Base-by-base conservation (phyloP, 2,888 invertebrate species). In the Papilio elwesi region DNA sequence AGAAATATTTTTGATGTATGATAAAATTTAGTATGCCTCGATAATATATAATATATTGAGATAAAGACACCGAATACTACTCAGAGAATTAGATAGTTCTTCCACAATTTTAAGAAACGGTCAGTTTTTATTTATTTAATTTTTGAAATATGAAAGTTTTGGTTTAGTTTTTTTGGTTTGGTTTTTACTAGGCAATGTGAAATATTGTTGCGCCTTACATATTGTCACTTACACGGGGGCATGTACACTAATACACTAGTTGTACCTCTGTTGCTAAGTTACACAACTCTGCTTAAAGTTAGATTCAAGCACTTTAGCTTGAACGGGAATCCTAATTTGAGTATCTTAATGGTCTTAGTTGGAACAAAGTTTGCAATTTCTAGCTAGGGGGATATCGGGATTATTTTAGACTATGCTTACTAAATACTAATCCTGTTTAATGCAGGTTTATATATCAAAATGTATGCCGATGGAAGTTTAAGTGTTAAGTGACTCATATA, bases 301-400 rank as follows among this genome's bases (percentile, higher is more conserved):
- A 43, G 59, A 36, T 8, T n/a, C n/a, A 12, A 13, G 59, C 59
- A 59, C 38, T 38, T 59, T 59, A 59, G 59, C n/a, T 43, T 59
- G 59, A 59, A 59, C 59, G 59, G 59, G 38, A 59, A 59, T 43
- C 59, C 59, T 59, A 55, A 53, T 67, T 47, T 47, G 43, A 67
- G 67, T 53, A 67, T 53, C 67, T 67, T 53, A 67, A 67, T 47
- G 52, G 53, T 43, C 26, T 53, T 43, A 67, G 53, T 67, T 66
- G 47, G 67, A 16, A 52, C 47, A 53, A 67, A 67, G 67, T 67
- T 59, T 59, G 59, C 38, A 43, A 67, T 53, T 67, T 16, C 53
- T 15, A 67, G 47, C 47, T 53, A 53, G 55, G n/a, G n/a, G n/a
- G 67, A 53, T 67, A 66, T 52, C 52, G 53, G 53, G 55, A 53